Base-by-base conservation (phyloP, 2,888 invertebrate species). In the Amorpha juglandis region DNA sequence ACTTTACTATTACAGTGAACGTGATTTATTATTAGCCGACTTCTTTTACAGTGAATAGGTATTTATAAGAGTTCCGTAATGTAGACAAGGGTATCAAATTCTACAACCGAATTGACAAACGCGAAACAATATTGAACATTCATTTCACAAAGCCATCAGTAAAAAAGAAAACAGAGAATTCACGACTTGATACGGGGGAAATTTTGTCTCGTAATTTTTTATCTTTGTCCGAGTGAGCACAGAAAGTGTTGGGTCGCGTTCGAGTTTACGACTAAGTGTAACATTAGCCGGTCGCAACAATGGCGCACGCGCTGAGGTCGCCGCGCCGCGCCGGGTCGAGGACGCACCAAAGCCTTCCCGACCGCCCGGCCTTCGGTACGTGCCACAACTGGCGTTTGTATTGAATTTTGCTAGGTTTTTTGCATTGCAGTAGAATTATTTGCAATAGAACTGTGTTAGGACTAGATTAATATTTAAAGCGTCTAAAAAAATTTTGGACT, bases 241-340 rank as follows among this genome's bases (percentile, higher is more conserved):
- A 70, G 70, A 71, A 74, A 73, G 77, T 76, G 72, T 76, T 74
- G 77, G 71, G 73, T 72, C 75, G 70, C 71, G 68, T 71, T 74
- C 74, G 74, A n/a, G 72, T 87, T 84, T 82, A 83, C 79, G 79
- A 82, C 84, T 81, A 77, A 77, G 79, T 85, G 86, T 84, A 83
- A 87, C 83, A 83, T 82, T 81, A 86, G 77, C 80, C 78, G 74
- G 75, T 71, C 72, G 81, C 80, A 88, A 88, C 88, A 88, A 87
- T 87, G 83, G 81, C 75, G 89, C 90, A 88, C 89, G 87, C 88
- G 89, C 83, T 80, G 89, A 86, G 89, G 89, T 86, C 86, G 84
- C 73, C 74, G 74, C 86, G 84, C 73, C 74, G 74, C 76, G 79
- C 64, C 76, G 81, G 88, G 87, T 88, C 89, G 89, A 89, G 89